These are phyloP conservation scores for Crenuchus spilurus DNA, from an alignment of 2,797 vertebrate genomes.

Conservation along the genomic window DNA sequence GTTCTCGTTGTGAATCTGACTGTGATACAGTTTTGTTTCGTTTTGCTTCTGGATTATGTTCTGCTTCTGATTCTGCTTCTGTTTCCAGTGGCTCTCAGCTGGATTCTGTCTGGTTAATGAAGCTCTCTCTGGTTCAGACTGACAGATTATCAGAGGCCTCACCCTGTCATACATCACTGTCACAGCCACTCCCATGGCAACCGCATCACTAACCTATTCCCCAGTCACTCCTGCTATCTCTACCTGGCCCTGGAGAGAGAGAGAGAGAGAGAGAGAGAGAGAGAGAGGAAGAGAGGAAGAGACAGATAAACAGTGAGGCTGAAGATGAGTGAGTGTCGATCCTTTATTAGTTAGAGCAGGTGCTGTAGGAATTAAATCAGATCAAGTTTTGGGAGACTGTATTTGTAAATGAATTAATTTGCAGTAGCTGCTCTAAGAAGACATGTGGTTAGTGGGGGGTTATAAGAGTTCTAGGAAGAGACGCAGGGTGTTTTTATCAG, in stretches of 20 bases:
- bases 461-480: too few species aligned
- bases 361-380: too few species aligned
- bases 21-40: too few species aligned
- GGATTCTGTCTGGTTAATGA: conserved; percentile 75
- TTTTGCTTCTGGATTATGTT: background rate
- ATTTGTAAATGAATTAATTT: too few species aligned
- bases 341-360: too few species aligned
- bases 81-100: background rate
- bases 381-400: too few species aligned
- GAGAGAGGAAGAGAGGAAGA: conserved; percentile 34
- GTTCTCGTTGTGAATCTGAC: too few species aligned
- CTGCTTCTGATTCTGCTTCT: background rate
- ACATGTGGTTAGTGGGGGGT: too few species aligned
- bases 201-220: conserved; percentile 60
- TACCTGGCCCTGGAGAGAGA: conserved; percentile 57
- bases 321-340: too few species aligned
- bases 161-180: conserved; percentile 78
- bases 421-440: too few species aligned
- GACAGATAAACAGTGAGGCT: too few species aligned
- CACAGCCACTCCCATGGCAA: conserved; percentile 60
- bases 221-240: conserved; percentile 58
- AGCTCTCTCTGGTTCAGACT: conserved; percentile 73
- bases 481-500: too few species aligned
- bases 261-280: conserved; percentile 18
- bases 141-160: conserved; percentile 77